Evolutionary conservation across 1,140 invertebrate genomes (phyloP).

Genomic region (Apolygus lucorum): DNA sequence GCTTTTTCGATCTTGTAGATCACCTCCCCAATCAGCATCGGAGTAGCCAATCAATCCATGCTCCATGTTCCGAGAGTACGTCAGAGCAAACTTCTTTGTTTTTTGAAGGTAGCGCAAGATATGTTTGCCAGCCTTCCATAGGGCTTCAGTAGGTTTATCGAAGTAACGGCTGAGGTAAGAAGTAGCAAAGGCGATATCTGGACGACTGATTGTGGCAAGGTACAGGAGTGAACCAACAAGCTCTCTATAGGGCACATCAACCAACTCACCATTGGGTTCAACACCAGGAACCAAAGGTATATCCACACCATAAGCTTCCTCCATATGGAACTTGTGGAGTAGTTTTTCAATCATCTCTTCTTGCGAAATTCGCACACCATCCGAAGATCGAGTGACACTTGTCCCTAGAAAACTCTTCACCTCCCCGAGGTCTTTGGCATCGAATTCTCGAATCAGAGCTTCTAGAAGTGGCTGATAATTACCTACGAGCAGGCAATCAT

Average conservation of each 20-base stretch:
- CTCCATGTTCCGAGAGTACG: neutral
- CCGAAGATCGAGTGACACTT: neutral
- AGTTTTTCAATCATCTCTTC: neutral
- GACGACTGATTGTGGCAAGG: neutral
- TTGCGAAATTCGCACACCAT: neutral
- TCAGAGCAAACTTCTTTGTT: neutral
- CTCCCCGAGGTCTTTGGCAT: slow-evolving; percentile 2
- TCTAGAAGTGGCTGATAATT: neutral
- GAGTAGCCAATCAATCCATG: neutral
- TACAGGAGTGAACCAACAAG: neutral
- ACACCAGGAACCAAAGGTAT: neutral
- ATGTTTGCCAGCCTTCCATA: neutral
- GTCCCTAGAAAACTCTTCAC: neutral
- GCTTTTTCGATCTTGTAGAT: neutral
- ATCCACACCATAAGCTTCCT: neutral
- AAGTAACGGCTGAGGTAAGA: neutral
- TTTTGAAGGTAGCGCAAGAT: neutral
- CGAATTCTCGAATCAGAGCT: neutral
- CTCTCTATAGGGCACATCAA: neutral
- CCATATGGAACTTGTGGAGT: neutral
- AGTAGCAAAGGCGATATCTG: neutral
- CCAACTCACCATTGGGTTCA: neutral
- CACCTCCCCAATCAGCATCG: neutral
- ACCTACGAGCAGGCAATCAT: neutral
- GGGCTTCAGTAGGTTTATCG: neutral